Percentiles rank a stretch among this genome's conserved stretches.
phyloP scores from a whole-genome alignment of 2,113 vertebrate genomes.

The Heptranchias perlo region DNA sequence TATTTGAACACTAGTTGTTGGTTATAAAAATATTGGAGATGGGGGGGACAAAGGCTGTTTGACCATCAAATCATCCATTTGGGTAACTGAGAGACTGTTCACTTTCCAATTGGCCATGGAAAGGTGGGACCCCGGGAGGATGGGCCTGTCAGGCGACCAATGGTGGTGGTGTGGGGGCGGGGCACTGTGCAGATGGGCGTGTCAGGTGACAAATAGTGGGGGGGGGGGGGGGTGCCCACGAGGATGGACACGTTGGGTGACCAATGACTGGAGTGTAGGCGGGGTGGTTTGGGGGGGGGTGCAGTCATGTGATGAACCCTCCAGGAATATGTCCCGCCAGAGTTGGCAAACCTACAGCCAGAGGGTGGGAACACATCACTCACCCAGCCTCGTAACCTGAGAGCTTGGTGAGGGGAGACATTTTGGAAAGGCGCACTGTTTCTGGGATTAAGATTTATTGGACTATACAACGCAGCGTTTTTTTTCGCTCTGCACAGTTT shows the following conservation, averaged over 20 bases:
- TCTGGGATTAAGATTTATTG: neutral
- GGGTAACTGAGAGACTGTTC: neutral
- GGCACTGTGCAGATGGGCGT: too few relatives aligned
- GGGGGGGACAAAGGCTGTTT: too few relatives aligned
- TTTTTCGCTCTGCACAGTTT: neutral
- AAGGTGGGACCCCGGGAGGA: too few relatives aligned
- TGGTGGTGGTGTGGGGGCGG: too few relatives aligned
- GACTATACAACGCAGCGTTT: neutral
- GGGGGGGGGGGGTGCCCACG: neutral
- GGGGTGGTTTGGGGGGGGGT: too few relatives aligned
- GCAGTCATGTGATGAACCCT: neutral
- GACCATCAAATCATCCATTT: too few relatives aligned
- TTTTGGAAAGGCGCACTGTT: neutral
- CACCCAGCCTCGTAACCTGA: neutral
- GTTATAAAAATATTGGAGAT: too few relatives aligned
- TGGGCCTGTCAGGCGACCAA: too few relatives aligned
- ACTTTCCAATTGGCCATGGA: neutral
- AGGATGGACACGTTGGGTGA: neutral
- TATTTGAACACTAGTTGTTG: too few relatives aligned
- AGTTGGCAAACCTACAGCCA: neutral
- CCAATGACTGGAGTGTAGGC: neutral
- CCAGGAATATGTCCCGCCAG: neutral
- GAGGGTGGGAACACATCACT: neutral
- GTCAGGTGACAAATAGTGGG: too few relatives aligned
- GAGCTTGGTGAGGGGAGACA: neutral